Conservation (phyloP, 2,113 vertebrate species). For the Globicephala melas region DNA sequence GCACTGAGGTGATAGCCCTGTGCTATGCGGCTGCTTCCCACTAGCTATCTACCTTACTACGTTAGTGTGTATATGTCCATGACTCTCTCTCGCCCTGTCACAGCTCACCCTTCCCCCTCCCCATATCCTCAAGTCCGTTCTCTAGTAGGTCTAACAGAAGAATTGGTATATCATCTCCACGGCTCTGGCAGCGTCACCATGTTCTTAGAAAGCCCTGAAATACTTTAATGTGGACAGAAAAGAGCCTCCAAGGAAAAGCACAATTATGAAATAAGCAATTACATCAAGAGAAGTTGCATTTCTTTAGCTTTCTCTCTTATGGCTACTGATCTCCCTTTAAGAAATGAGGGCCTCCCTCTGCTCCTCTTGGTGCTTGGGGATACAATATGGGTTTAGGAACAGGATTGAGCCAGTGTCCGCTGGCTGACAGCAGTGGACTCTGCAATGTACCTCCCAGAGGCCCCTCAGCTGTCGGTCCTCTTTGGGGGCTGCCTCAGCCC, state of each 20-base stretch:
- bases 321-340: neutral
- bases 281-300: neutral
- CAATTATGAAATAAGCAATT: neutral
- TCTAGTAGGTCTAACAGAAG: neutral
- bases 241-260: neutral
- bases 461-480: neutral
- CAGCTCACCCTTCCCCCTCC: too few species aligned
- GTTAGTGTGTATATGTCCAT: too few species aligned
- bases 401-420: accelerated
- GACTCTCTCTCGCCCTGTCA: too few species aligned
- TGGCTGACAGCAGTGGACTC: neutral
- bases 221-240: neutral
- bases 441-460: accelerated
- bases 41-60: too few species aligned
- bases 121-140: too few species aligned
- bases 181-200: neutral
- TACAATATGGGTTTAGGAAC: accelerated
- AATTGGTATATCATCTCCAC: neutral
- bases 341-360: neutral
- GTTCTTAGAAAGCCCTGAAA: neutral
- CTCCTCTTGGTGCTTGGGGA: accelerated
- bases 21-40: too few species aligned
- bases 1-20: too few species aligned
- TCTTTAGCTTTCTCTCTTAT: neutral
- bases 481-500: neutral